Percentiles rank a stretch among this genome's conserved stretches.
phyloP scores from a whole-genome alignment of 2,113 vertebrate genomes.

The Pseudorhombus dupliciocellatus region DNA sequence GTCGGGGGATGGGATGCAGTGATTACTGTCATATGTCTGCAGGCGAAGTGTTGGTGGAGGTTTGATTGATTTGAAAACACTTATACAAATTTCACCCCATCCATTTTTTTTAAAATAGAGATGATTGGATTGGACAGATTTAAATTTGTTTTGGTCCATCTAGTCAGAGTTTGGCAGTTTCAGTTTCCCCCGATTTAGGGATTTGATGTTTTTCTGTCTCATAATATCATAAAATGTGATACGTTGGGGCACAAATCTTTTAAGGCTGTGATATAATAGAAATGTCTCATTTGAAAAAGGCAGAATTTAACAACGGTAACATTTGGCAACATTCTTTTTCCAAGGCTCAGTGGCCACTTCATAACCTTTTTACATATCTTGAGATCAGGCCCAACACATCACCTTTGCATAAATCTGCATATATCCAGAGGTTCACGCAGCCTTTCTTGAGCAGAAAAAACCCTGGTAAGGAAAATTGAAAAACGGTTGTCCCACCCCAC shows the following conservation, averaged over 20 bases:
- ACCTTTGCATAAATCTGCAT: too few relatives aligned
- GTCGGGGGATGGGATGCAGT: slow-evolving; percentile 10
- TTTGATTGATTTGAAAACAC: slow-evolving; percentile 13
- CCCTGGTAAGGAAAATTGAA: too few relatives aligned
- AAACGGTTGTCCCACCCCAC: too few relatives aligned
- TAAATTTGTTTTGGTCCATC: neutral
- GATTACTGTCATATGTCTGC: slow-evolving; percentile 67
- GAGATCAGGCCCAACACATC: too few relatives aligned
- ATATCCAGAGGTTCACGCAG: too few relatives aligned
- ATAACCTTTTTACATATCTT: too few relatives aligned
- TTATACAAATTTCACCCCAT: slow-evolving; percentile 5
- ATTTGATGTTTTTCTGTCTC: neutral
- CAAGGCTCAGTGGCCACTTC: too few relatives aligned
- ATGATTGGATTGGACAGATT: neutral
- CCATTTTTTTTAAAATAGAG: neutral
- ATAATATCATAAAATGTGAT: neutral
- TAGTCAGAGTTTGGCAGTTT: neutral
- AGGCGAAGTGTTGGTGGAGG: slow-evolving; percentile 5
- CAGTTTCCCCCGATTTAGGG: neutral
- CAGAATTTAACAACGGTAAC: neutral
- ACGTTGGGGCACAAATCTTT: neutral
- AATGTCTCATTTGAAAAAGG: neutral
- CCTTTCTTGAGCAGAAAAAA: too few relatives aligned
- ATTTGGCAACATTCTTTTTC: too few relatives aligned
- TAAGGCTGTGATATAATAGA: neutral